Evolutionary conservation across 2,113 vertebrate genomes (phyloP), one percentile per base, ranked within the genome.

Genomic region (Dasyornis broadbenti): DNA sequence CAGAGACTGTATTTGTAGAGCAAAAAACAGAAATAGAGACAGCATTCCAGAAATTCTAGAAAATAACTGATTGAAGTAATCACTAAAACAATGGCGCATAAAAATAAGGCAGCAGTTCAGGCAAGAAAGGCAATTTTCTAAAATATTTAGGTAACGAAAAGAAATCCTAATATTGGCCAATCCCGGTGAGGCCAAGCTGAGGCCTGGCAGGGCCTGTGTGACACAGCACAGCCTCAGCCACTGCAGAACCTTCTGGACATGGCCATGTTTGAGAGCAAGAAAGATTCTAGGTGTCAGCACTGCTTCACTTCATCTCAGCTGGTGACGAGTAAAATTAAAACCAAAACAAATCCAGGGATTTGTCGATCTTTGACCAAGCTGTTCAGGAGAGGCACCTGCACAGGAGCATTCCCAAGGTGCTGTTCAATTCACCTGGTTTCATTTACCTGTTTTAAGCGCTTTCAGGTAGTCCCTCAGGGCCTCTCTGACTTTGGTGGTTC

Each of bases 381-480:
- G 13, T 9, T 73, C 22, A 21, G 82, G 40, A 54, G 30, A 47
- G 35, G 22, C 1, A 3, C 21, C 57, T 53, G 35, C 30, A 1
- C 23, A 56, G 61, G 19, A 69, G 5, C 45, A 4, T 1, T 10
- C 19, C 22, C 10, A n/a, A 7, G 6, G 2, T 3, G 3, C 39
- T 49, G 18, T 21, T 49, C 10, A 3, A 9, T 59, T 85, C 92
- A 96, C 91, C 97, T 23, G 76, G 94, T 91, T 59, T 18, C 2
- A 11, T 68, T 95, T 89, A 97, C 97, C 97, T 39, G 81, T 98
- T 96, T 97, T 98, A 79, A 98, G 97, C 82, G 98, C 97, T 96
- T 96, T 97, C 88, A 98, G 93, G 78, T 97, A 98, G 61, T 96
- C 96, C 93, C 95, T 96, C 63, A 98, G 92, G 83, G 97, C 98